A percentile compares a stretch with the other conserved stretches of the same genome.
phyloP scores from a whole-genome alignment of 2,113 vertebrate genomes.

The Candoia aspera region DNA sequence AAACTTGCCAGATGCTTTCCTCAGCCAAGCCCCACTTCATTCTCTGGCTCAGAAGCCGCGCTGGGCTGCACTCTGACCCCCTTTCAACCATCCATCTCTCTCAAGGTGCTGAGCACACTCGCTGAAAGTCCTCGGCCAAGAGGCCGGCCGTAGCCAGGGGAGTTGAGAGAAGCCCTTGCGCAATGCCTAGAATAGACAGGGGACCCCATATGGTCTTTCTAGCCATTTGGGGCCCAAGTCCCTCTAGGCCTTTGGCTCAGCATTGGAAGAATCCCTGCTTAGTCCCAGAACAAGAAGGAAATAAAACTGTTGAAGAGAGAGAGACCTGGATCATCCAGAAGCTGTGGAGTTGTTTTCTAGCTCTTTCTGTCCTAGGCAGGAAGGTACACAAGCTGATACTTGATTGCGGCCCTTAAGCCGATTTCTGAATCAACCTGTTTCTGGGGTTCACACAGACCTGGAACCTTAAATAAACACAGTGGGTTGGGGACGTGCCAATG shows the following conservation, averaged over 20 bases:
- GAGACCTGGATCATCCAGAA: no score
- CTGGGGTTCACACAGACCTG: background rate
- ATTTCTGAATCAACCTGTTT: background rate
- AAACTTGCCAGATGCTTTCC: background rate
- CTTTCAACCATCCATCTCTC: background rate
- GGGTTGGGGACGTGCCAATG: background rate
- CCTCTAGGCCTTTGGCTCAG: background rate
- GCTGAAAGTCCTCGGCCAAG: fast-evolving
- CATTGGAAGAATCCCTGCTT: background rate
- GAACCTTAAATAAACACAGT: background rate
- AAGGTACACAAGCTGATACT: background rate
- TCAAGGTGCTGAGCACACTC: background rate
- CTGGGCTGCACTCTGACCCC: background rate
- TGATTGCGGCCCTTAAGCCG: background rate
- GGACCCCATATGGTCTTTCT: no score
- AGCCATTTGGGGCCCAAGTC: no score
- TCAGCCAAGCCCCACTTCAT: background rate
- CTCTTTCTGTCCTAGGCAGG: background rate
- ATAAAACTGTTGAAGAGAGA: background rate
- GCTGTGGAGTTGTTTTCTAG: no score
- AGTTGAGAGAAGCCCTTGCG: no score
- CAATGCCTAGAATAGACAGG: no score
- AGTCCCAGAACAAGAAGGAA: background rate
- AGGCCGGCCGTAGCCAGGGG: no score
- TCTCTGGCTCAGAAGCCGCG: slow-evolving; percentile 12